Evolutionary conservation across 2,888 invertebrate genomes (phyloP), one percentile per base, ranked within the genome.

Genomic region (Ophion obscuratus): DNA sequence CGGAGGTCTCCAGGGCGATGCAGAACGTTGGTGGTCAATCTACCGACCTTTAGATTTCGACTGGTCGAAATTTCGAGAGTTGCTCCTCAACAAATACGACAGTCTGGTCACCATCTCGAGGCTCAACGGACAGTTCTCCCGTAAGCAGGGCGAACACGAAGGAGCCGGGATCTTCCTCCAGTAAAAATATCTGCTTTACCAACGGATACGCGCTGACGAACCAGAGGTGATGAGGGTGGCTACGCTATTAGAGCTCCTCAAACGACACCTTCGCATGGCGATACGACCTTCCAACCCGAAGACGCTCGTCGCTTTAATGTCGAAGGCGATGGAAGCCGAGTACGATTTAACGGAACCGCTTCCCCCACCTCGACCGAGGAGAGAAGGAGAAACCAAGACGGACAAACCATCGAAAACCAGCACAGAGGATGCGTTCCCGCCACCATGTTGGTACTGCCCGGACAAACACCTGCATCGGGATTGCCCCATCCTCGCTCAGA

Each of bases 331-430:
- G 1, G 66, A 67, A n/a, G 67, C 53, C 0, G 76, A 76, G 7
- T 61, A 78, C 67, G 83, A 83, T 17, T 7, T 83, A 0, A 20
- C 66, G 0, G 78, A 83, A 0, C 68, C 31, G 0, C 57, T 47
- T 0, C 20, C 40, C 1, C 6, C 40, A 24, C 40, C 7, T 40
- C 40, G 7, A 6, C 40, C 31, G n/a, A n/a, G n/a, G n/a, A 24
- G 57, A 17, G n/a, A 57, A 57, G 57, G 10, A 4, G 57, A 10
- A n/a, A 9, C 24, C 5, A 20, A 20, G 2, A 61, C 0, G 24
- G 61, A 61, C 5, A 61, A 61, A 61, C 4, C 24, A 2, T 0
- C 61, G 7, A 40, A 40, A 24, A 1, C n/a, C 9, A 61, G 24
- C 9, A 61, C 20, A 61, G 24, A 24, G 20, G 53, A 9, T n/a